These are phyloP conservation scores for Drosophila bocki DNA, from an alignment of 1,140 invertebrate genomes.

Conservation along the genomic window DNA sequence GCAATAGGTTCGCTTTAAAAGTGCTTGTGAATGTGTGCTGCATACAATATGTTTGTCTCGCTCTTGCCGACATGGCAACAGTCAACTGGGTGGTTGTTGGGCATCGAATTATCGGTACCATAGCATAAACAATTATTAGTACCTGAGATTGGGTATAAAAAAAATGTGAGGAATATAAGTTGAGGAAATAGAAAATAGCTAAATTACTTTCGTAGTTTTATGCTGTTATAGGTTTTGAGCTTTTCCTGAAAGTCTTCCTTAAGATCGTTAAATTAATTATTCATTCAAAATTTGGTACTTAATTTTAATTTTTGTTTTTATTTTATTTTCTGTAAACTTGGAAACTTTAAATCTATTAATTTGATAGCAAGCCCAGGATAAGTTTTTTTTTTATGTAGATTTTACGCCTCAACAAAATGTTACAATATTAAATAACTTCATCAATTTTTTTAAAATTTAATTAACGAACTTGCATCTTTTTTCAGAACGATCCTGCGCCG, in stretches of 20 bases:
- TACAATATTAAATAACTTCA: no score
- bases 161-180: background rate
- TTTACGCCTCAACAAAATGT: no score
- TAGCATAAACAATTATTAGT: slow-evolving; percentile 29
- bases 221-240: no score
- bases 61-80: slow-evolving; percentile 15
- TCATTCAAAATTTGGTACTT: no score
- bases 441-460: background rate
- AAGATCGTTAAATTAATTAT: no score
- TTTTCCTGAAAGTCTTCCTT: no score
- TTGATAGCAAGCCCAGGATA: no score
- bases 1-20: background rate
- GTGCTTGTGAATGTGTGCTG: slow-evolving; percentile 7
- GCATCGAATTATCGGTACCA: slow-evolving; percentile 7
- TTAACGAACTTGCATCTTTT: slow-evolving; percentile 1
- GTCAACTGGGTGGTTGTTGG: slow-evolving; percentile 55
- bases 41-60: slow-evolving; percentile 25
- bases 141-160: background rate
- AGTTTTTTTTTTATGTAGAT: no score
- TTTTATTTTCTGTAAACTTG: no score
- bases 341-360: no score
- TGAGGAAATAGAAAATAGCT: background rate
- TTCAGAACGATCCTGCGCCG: slow-evolving; percentile 78
- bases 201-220: no score
- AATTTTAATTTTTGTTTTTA: no score